phyloP scores from a whole-genome alignment of 2,797 vertebrate genomes.

The Cryptoprocta ferox region DNA sequence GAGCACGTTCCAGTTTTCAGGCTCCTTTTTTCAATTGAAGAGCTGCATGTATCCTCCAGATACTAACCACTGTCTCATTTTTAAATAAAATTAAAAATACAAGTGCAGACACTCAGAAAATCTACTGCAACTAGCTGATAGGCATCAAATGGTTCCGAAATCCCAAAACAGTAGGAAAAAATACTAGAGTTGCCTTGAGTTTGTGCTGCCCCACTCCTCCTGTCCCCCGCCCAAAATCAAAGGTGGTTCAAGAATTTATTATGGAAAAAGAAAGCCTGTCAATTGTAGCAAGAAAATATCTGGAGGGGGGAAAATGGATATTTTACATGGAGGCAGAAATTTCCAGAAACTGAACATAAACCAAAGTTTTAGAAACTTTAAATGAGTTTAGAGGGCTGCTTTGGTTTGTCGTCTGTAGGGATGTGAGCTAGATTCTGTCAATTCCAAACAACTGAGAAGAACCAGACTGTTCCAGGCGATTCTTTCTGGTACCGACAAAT shows the following conservation, averaged over 20 bases:
- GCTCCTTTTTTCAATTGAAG: neutral
- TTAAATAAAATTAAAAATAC: constrained; percentile 47
- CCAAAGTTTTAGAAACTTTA: neutral
- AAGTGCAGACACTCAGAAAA: neutral
- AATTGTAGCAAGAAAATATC: neutral
- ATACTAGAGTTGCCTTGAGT: neutral
- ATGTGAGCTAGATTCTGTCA: neutral
- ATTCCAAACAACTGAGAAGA: neutral
- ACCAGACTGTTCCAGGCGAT: neutral
- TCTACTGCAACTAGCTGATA: neutral
- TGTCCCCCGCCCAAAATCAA: neutral
- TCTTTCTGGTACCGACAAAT: neutral
- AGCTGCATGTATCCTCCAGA: neutral
- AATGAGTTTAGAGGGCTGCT: neutral
- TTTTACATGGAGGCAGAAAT: neutral
- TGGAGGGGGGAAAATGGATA: neutral
- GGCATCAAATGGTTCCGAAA: constrained; percentile 6
- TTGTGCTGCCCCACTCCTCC: neutral
- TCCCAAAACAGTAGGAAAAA: constrained; percentile 20
- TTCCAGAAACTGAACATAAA: neutral
- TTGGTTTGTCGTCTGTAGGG: neutral
- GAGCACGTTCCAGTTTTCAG: neutral
- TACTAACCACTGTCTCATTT: neutral
- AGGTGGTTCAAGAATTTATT: neutral
- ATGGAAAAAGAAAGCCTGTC: neutral